Conservation (phyloP, 2,797 vertebrate species). For the Melopsittacus undulatus region DNA sequence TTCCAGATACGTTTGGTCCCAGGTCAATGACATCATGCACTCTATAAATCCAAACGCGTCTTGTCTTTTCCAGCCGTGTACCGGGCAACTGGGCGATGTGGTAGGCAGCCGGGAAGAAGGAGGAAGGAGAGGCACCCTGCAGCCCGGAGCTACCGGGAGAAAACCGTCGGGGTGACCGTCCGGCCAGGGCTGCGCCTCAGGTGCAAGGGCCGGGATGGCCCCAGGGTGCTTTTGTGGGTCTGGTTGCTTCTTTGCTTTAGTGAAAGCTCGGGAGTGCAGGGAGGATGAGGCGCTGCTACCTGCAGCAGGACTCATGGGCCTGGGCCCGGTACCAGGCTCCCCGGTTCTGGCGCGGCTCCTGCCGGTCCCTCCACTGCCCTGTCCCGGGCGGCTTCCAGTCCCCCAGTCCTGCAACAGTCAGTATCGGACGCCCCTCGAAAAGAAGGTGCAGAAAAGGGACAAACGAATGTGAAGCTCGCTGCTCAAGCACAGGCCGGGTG, state of each 20-base stretch:
- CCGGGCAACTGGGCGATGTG: not conserved
- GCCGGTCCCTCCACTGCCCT: not conserved
- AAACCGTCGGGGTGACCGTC: not conserved
- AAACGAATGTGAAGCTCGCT: not conserved
- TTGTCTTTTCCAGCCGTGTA: not conserved
- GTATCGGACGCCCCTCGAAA: not conserved
- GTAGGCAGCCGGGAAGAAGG: not conserved
- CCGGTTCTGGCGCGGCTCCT: too few species aligned
- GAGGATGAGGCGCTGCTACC: not conserved
- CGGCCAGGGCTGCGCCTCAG: not conserved
- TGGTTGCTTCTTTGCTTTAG: not conserved
- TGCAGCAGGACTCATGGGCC: not conserved
- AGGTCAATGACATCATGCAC: conserved; percentile 10
- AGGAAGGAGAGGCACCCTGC: not conserved
- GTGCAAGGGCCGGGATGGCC: not conserved
- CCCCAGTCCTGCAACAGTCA: accelerated
- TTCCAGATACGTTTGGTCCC: not conserved
- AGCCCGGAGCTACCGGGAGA: not conserved
- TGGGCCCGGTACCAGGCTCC: not conserved
- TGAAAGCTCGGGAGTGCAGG: not conserved
- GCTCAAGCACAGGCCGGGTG: not conserved
- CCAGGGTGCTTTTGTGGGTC: not conserved
- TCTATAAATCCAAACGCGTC: conserved; percentile 36
- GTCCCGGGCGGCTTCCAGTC: not conserved
- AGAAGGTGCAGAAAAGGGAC: not conserved